Base-by-base conservation (phyloP, 64 coral and sea anemone species). In the Dendronephthya gigantea region DNA sequence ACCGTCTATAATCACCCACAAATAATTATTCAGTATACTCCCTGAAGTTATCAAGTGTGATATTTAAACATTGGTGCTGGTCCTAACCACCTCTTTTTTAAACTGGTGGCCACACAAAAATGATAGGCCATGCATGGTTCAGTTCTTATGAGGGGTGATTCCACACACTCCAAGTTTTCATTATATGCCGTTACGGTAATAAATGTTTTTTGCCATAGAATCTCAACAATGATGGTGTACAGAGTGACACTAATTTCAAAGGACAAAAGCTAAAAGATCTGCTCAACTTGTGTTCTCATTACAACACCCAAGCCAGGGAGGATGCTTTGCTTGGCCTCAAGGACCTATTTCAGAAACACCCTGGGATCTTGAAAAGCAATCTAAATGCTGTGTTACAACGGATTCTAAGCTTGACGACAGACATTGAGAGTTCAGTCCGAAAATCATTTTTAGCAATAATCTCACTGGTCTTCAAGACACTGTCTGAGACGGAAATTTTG, bases 321-420 rank as follows among this genome's bases (percentile, higher is more conserved):
- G 92, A 93, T 85, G 92, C 92, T 35, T 58, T 98, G 33, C 76
- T 49, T 82, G 95, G 95, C 34, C 56, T 98, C 35, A 89, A 90
- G 66, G 88, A 83, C 83, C 68, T 98, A 10, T 91, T 98, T 40
- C 86, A 98, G 39, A 39, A 35, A 40, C 89, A 98, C 30, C 82
- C 33, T 27, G 68, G 68, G 40, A 41, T 86, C 17, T 69, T 93
- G 12, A 66, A 98, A 1, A 87, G 93, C 41, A 93, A 98, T 68
- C 70, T 93, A 31, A 84, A 92, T 50, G 66, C 40, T 82, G 12
- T 98, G 28, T 35, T 93, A 27, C 84, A 93, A 50, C 10, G 27
- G 35, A 59, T 93, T 39, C 66, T 85, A 12, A 84, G 88, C 66
- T 91, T 91, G 83, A 88, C 91, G 23, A 93, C 89, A 76, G 95